Base-by-base conservation (phyloP, 2,113 vertebrate species). In the Cacatua alba region DNA sequence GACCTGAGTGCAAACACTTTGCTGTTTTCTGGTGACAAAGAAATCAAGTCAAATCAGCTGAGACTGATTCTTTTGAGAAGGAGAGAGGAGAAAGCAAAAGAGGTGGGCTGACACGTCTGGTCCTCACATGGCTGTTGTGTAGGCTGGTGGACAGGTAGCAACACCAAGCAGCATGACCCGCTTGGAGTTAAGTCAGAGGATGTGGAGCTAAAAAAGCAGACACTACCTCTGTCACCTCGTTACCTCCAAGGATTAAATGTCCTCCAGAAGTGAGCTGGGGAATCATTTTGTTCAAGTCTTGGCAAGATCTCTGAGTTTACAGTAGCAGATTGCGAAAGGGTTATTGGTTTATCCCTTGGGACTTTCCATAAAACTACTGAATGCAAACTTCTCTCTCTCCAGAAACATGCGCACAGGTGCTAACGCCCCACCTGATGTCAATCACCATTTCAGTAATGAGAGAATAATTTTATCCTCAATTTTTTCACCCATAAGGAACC, bases 211-310 rank as follows among this genome's bases (percentile, higher is more conserved):
- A 82, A 39, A 76, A 78, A 53, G 14, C 41, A 84, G 52, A 57
- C 5, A 5, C 11, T 16, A 6, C 29, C 6, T 77, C 74, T 49
- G 81, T 17, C 37, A 46, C 60, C 29, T 65, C 0, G 0, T 16
- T 81, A 10, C 29, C 35, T 26, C 8, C 35, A 74, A 37, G 1
- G 16, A 82, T 63, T 77, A 77, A 82, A 88, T 63, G 35, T 16
- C 13, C 19, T 49, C 35, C 60, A 89, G 64, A 81, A 81, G 13
- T 14, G 68, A 92, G n/a, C 37, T 28, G 17, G 31, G 71, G 70
- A 25, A 51, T 65, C 11, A 18, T 62, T 88, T 64, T 80, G 25
- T 62, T 44, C 21, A 44, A 31, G 20, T 17, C 6, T 49, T 80
- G 53, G 18, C 44, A 90, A 74, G 49, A 57, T 74, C 37, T 65